A percentile compares a stretch with the other conserved stretches of the same genome.
These are phyloP conservation scores for Leucophenga varia DNA, from an alignment of 1,140 invertebrate species.

Conservation along the genomic window DNA sequence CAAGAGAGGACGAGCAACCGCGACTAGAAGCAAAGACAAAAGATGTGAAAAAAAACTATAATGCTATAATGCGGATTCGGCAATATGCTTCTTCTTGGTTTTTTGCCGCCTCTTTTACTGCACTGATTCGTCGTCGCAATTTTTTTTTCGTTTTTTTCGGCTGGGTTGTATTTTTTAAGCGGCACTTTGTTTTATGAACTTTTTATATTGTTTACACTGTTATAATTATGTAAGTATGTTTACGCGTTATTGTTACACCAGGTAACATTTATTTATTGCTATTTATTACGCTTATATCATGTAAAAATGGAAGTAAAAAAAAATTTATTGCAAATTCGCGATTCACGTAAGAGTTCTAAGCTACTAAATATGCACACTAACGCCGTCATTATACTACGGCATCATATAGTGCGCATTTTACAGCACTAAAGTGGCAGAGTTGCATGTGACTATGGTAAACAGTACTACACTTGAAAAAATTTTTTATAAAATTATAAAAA, in stretches of 20 bases:
- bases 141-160: slow-evolving; percentile 41
- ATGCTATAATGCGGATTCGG: slow-evolving; percentile 19
- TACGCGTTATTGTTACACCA: slow-evolving; percentile 44
- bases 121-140: slow-evolving; percentile 36
- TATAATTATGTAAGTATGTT: slow-evolving; percentile 3
- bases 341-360: no score
- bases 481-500: no score
- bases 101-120: slow-evolving; percentile 52
- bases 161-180: no score
- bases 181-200: slow-evolving; percentile 42
- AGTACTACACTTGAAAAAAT: no score
- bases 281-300: slow-evolving; percentile 14
- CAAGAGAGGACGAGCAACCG: slow-evolving; percentile 8
- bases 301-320: slow-evolving; percentile 48
- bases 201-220: slow-evolving; percentile 34
- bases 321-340: slow-evolving; percentile 40
- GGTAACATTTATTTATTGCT: slow-evolving; percentile 6
- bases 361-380: no score
- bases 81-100: slow-evolving; percentile 38
- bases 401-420: no score
- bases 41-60: slow-evolving; percentile 18
- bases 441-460: no score
- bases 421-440: no score
- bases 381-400: no score
- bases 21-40: not conserved